phyloP scores from a whole-genome alignment of 2,888 invertebrate species.

The Chromoteleia sp. region DNA sequence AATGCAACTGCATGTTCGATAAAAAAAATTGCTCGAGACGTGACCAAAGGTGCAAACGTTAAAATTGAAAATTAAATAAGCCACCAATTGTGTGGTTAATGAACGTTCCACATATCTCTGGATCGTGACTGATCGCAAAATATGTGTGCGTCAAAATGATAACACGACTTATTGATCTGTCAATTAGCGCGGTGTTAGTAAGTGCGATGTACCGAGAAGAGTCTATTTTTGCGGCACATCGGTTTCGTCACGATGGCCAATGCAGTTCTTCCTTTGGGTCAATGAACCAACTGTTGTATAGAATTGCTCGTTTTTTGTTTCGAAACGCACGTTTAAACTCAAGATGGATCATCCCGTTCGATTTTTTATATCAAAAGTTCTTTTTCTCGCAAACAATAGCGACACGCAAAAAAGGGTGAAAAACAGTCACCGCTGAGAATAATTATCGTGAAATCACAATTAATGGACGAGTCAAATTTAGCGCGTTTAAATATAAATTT shows the following conservation, averaged over 20 bases:
- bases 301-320: constrained; percentile 36
- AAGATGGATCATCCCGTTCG: too few species aligned
- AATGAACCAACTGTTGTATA: constrained; percentile 57
- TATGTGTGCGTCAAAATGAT: constrained; percentile 42
- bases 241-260: constrained; percentile 67
- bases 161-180: constrained; percentile 61
- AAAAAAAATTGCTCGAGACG: too few species aligned
- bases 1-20: too few species aligned
- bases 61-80: too few species aligned
- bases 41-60: too few species aligned
- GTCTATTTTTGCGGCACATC: constrained; percentile 64
- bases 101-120: neutral
- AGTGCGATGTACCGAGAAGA: constrained; percentile 61
- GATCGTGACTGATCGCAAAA: constrained; percentile 5
- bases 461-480: too few species aligned
- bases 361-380: too few species aligned
- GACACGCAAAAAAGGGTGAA: too few species aligned
- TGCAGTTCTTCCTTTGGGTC: constrained; percentile 54
- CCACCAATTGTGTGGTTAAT: constrained; percentile 2
- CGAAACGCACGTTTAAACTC: constrained; percentile 20
- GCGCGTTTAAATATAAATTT: too few species aligned
- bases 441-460: too few species aligned
- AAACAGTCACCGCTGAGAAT: too few species aligned
- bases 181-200: constrained; percentile 55
- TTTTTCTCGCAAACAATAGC: too few species aligned